These are phyloP conservation scores for Magallana nippona DNA, from an alignment of 2,888 invertebrate genomes.

Conservation along the genomic window DNA sequence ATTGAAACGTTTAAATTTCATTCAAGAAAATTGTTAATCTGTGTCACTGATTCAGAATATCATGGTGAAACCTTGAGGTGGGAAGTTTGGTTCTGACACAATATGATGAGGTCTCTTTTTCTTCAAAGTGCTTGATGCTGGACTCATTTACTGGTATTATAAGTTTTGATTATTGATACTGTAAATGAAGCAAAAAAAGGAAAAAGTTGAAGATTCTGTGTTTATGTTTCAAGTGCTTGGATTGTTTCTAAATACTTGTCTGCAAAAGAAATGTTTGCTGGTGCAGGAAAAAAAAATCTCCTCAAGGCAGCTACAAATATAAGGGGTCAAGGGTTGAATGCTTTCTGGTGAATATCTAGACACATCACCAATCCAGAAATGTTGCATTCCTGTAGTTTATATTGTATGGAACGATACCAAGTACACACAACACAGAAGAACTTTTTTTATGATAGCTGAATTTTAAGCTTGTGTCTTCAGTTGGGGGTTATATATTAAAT, in stretches of 20 bases:
- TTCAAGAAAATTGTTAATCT: too few relatives aligned
- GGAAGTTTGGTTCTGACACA: too few relatives aligned
- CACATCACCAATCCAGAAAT: conserved; percentile 16
- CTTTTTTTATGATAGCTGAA: background rate
- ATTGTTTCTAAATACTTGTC: conserved; percentile 11
- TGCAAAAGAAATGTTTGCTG: conserved; percentile 8
- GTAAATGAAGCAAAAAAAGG: too few relatives aligned
- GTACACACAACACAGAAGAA: conserved; percentile 18
- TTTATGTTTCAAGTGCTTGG: background rate
- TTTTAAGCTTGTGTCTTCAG: too few relatives aligned
- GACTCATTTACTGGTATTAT: too few relatives aligned
- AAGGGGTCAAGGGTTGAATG: conserved; percentile 16
- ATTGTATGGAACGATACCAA: conserved; percentile 15
- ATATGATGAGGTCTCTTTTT: too few relatives aligned
- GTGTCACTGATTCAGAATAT: too few relatives aligned
- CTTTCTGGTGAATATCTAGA: conserved; percentile 15
- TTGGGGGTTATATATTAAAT: too few relatives aligned
- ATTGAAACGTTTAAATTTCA: too few relatives aligned
- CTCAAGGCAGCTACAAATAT: conserved; percentile 16
- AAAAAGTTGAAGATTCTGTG: background rate
- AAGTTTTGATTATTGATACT: too few relatives aligned
- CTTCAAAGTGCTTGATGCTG: too few relatives aligned
- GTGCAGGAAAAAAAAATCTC: conserved; percentile 9
- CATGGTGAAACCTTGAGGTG: too few relatives aligned
- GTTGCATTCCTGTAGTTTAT: conserved; percentile 15